phyloP scores from a whole-genome alignment of 2,888 invertebrate genomes.

The Macropis europaea region DNA sequence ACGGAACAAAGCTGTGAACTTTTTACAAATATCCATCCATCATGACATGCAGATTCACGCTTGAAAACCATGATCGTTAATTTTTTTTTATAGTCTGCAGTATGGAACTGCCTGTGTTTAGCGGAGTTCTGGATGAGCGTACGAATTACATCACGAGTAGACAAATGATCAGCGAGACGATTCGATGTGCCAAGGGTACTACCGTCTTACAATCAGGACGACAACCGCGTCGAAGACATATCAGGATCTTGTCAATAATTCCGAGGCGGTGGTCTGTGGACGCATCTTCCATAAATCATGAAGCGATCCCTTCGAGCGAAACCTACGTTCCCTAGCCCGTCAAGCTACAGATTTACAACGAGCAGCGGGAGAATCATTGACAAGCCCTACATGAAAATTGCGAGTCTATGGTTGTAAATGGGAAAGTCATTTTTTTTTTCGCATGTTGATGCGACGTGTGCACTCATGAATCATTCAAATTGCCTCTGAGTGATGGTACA shows the following conservation, averaged over 20 bases:
- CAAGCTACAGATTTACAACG: conserved; percentile 7
- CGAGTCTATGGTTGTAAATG: conserved; percentile 18
- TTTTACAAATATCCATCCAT: too few relatives aligned
- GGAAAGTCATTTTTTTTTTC: conserved; percentile 6
- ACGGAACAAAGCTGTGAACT: too few relatives aligned
- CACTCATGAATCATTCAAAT: conserved; percentile 48
- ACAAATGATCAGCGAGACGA: conserved; percentile 27
- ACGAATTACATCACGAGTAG: not conserved
- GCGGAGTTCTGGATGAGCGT: too few relatives aligned
- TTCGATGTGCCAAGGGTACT: conserved; percentile 29
- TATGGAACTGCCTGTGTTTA: too few relatives aligned
- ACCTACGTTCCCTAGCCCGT: conserved; percentile 9
- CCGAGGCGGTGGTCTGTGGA: conserved; percentile 56
- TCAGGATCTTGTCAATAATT: conserved; percentile 55
- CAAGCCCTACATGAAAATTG: conserved; percentile 36
- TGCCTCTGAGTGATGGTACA: conserved; percentile 11
- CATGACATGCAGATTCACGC: too few relatives aligned
- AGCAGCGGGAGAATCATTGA: conserved; percentile 19
- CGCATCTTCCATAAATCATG: conserved; percentile 69
- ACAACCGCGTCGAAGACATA: conserved; percentile 48
- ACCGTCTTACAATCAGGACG: conserved; percentile 38
- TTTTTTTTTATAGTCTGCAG: too few relatives aligned
- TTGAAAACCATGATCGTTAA: too few relatives aligned
- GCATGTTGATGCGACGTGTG: not conserved
- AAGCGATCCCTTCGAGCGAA: conserved; percentile 52